Conservation (phyloP, 2,888 invertebrate genomes). For the Eurois occulta region DNA sequence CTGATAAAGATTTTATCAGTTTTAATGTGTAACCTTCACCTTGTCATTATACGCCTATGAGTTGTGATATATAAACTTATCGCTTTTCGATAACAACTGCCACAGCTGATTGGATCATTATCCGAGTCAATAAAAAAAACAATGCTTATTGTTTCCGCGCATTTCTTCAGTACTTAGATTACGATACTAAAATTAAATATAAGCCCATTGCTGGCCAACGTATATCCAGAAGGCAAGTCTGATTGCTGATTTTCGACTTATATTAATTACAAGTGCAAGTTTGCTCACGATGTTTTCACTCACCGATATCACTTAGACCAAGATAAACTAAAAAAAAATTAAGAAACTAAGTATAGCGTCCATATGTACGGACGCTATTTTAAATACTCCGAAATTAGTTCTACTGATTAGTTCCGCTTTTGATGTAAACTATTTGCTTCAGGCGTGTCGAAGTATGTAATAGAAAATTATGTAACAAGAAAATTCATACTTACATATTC, state of each 20-base stretch:
- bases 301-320: neutral
- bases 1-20: conserved; percentile 44
- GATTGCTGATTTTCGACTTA: neutral
- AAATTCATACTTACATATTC: neutral
- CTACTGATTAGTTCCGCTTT: conserved; percentile 6
- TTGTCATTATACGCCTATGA: conserved; percentile 42
- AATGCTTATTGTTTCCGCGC: conserved; percentile 9
- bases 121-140: conserved; percentile 24
- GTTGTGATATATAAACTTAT: conserved; percentile 26
- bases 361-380: neutral
- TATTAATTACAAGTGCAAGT: neutral
- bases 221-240: neutral
- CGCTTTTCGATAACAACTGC: conserved; percentile 33
- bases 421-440: conserved; percentile 8
- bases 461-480: conserved; percentile 17
- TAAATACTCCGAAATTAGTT: conserved; percentile 23
- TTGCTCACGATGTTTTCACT: neutral
- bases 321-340: neutral
- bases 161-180: conserved; percentile 11
- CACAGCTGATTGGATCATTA: conserved; percentile 41
- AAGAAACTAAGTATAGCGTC: neutral
- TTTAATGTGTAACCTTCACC: conserved; percentile 63
- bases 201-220: neutral
- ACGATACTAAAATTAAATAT: neutral
- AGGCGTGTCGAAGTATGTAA: conserved; percentile 9